Percentiles rank a stretch among this genome's conserved stretches.
Evolutionary conservation across 53 echinoderm and acorn worm genomes (phyloP).

Genomic region (Actinopyga echinites): DNA sequence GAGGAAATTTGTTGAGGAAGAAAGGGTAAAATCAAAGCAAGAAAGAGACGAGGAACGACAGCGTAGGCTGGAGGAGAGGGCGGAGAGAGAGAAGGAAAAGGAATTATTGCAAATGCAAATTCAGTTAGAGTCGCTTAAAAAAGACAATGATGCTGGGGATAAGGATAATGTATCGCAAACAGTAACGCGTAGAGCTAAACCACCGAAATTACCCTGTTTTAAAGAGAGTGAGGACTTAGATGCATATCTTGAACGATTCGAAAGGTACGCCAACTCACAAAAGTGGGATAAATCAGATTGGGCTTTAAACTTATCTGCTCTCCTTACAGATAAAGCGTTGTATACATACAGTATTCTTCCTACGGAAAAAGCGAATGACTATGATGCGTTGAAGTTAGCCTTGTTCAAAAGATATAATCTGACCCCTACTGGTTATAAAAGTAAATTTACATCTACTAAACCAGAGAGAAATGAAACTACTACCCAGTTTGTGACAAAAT

Average conservation of each 20-base stretch:
- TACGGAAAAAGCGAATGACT: slow-evolving; percentile 10
- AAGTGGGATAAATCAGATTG: slow-evolving; percentile 5
- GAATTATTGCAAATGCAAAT: too few species aligned
- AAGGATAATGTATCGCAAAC: neutral
- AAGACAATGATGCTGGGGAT: neutral
- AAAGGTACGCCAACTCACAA: slow-evolving; percentile 15
- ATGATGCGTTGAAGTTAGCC: slow-evolving; percentile 19
- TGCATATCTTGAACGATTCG: slow-evolving; percentile 45
- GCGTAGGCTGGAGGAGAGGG: neutral
- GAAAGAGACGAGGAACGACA: too few species aligned
- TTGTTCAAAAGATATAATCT: neutral
- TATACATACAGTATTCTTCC: slow-evolving; percentile 13
- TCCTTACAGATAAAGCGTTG: slow-evolving; percentile 38
- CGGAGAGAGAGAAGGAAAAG: slow-evolving; percentile 1
- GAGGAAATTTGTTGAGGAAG: too few species aligned
- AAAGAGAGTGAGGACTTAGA: slow-evolving; percentile 36
- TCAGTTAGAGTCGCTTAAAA: neutral
- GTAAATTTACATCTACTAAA: slow-evolving; percentile 11
- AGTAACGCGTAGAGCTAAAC: slow-evolving; percentile 31
- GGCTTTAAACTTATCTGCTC: slow-evolving; percentile 29
- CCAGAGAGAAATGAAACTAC: slow-evolving; percentile 26
- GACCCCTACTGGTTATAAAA: slow-evolving; percentile 17
- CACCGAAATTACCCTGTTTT: slow-evolving; percentile 16
- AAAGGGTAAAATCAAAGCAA: too few species aligned
- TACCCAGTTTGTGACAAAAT: neutral